These are phyloP conservation scores for Cladopsammia gracilis DNA, from an alignment of 64 coral and sea anemone species.

Conservation along the genomic window DNA sequence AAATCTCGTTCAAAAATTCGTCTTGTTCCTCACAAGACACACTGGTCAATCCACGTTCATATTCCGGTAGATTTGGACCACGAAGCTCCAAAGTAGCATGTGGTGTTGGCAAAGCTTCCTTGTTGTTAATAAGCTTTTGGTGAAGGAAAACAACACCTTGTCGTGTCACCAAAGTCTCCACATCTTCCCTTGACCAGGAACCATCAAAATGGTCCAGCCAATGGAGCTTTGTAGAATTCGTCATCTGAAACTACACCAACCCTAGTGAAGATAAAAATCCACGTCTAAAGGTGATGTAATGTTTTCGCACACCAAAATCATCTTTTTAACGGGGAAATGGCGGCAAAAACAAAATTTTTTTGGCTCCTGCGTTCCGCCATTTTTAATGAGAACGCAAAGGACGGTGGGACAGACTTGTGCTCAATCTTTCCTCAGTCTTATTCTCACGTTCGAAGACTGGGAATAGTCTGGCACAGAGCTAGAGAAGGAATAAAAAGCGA, in stretches of 20 bases:
- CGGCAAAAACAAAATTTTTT: not conserved
- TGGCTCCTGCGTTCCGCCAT: not conserved
- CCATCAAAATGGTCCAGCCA: slow-evolving; percentile 93
- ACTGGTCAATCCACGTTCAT: slow-evolving; percentile 74
- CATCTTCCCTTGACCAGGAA: slow-evolving; percentile 83
- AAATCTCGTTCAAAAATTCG: slow-evolving; percentile 86
- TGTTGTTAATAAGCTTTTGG: slow-evolving; percentile 89
- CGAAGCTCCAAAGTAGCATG: slow-evolving; percentile 78
- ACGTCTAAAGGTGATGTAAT: not conserved
- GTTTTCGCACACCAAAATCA: not conserved
- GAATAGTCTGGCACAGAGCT: too few species aligned
- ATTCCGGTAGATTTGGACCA: slow-evolving; percentile 82
- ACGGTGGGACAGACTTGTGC: not conserved
- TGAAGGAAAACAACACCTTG: slow-evolving; percentile 87
- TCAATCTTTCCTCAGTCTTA: too few species aligned
- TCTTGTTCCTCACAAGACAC: slow-evolving; percentile 76
- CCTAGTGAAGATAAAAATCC: not conserved
- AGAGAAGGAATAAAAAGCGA: too few species aligned
- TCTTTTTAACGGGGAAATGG: not conserved
- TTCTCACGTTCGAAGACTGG: too few species aligned
- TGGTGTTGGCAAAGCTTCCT: slow-evolving; percentile 65
- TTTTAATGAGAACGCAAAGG: not conserved
- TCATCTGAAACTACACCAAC: not conserved
- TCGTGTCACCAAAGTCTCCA: slow-evolving; percentile 72
- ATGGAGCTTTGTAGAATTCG: slow-evolving; percentile 55